Evolutionary conservation across 2,113 vertebrate species (phyloP), one percentile per base, ranked within the genome.

Genomic region (Chaetura pelagica): DNA sequence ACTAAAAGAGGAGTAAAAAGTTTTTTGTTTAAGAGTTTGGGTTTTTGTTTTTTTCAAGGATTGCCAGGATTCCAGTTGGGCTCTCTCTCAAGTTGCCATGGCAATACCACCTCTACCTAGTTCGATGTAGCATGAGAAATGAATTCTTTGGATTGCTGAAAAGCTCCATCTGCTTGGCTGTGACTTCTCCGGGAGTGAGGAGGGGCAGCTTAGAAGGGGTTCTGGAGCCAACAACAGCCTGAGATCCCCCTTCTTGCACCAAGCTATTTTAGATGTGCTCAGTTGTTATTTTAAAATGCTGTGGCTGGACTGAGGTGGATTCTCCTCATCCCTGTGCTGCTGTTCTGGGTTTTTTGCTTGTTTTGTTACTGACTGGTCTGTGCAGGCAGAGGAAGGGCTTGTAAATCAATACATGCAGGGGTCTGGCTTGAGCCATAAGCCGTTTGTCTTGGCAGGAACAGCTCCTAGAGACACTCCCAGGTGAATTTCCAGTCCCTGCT

Each of bases 151-250:
- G 78, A 72, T 85, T 83, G 66, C 77, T 93, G 82, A 75, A 89
- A 91, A 92, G 88, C 88, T 82, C 90, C 94, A 93, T 93, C 93
- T 94, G 94, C 71, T 91, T 2, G 10, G 38, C 75, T 72, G 75
- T 54, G 82, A 23, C 69, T 94, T 6, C 49, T 68, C 93, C 88
- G 94, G 82, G 69, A 30, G 48, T 80, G 63, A 69, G 6, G 34
- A 87, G 17, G 26, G 21, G 26, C 2, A 38, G 77, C n/a, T 14
- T 26, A 55, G 30, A 64, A 69, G 48, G 54, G 64, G 52, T 10
- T 81, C 42, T 44, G 7, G 34, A 84, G 69, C 81, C 84, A 86
- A 49, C 84, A 86, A 49, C 38, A 61, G 2, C 54, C 26, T 34
- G 26, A 86, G 30, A 71, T 15, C 19, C 20, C 26, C 62, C 62